Conservation (phyloP, 2,888 invertebrate species). For the Oegoconia quadripuncta region DNA sequence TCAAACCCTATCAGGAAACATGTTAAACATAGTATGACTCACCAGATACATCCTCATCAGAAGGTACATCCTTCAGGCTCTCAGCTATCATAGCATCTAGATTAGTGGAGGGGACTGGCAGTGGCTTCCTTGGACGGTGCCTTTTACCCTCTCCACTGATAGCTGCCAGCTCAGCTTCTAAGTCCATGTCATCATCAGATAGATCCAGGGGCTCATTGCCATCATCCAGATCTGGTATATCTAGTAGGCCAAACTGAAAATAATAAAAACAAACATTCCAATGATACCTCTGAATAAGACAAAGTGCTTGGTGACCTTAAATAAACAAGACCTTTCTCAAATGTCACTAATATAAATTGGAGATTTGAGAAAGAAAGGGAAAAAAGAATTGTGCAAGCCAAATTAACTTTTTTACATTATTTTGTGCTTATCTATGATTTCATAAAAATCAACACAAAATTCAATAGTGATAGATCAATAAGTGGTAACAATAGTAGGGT, state of each 20-base stretch:
- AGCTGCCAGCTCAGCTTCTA: conserved; percentile 92
- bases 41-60: conserved; percentile 86
- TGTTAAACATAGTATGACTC: too few relatives aligned
- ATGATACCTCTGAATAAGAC: not conserved
- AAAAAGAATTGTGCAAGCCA: too few relatives aligned
- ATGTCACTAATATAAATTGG: too few relatives aligned
- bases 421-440: too few relatives aligned
- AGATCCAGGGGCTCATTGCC: conserved; percentile 73
- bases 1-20: too few relatives aligned
- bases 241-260: conserved; percentile 86
- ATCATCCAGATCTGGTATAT: conserved; percentile 79
- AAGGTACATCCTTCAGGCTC: conserved; percentile 87
- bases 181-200: conserved; percentile 85
- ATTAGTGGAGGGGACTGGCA: conserved; percentile 74
- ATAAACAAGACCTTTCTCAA: not conserved
- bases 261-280: conserved; percentile 2
- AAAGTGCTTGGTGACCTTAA: not conserved
- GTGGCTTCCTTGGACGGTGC: conserved; percentile 45
- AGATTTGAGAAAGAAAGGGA: too few relatives aligned
- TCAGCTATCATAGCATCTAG: conserved; percentile 88
- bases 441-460: not conserved
- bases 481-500: too few relatives aligned
- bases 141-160: conserved; percentile 70
- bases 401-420: too few relatives aligned
- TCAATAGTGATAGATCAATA: too few relatives aligned